Evolutionary conservation across 2,888 invertebrate genomes (phyloP).

Genomic region (Mycalesis mineus): DNA sequence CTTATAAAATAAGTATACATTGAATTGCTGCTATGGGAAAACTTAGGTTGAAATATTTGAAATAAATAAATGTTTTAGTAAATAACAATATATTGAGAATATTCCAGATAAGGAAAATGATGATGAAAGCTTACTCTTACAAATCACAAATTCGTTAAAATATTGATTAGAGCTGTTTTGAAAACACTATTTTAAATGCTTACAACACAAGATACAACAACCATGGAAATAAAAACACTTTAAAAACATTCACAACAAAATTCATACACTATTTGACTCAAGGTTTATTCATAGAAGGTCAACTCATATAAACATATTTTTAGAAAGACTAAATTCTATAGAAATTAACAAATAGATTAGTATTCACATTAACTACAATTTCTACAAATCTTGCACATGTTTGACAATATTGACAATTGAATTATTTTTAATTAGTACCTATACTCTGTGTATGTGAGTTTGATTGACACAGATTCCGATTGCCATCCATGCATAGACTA

Average conservation of each 20-base stretch:
- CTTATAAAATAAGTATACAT: too few species aligned
- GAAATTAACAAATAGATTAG: not conserved
- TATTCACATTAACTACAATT: not conserved
- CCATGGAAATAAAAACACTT: not conserved
- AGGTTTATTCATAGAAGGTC: not conserved
- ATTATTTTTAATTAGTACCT: not conserved
- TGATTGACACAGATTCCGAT: too few species aligned
- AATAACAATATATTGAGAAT: too few species aligned
- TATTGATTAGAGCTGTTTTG: not conserved
- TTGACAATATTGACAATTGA: conserved; percentile 1
- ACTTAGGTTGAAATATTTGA: too few species aligned
- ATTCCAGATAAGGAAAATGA: too few species aligned
- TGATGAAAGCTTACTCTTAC: not conserved
- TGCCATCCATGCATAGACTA: too few species aligned
- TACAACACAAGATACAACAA: not conserved
- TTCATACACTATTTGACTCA: not conserved
- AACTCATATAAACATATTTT: not conserved
- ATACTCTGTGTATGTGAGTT: too few species aligned
- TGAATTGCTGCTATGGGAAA: too few species aligned
- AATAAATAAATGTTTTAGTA: too few species aligned
- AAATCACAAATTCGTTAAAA: not conserved
- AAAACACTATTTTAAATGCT: not conserved
- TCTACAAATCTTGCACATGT: not conserved
- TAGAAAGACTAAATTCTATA: not conserved
- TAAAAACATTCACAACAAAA: not conserved